Percentiles rank a stretch among this genome's conserved stretches.
Conservation (phyloP, 2,888 invertebrate species). For the Mystacides longicornis region DNA sequence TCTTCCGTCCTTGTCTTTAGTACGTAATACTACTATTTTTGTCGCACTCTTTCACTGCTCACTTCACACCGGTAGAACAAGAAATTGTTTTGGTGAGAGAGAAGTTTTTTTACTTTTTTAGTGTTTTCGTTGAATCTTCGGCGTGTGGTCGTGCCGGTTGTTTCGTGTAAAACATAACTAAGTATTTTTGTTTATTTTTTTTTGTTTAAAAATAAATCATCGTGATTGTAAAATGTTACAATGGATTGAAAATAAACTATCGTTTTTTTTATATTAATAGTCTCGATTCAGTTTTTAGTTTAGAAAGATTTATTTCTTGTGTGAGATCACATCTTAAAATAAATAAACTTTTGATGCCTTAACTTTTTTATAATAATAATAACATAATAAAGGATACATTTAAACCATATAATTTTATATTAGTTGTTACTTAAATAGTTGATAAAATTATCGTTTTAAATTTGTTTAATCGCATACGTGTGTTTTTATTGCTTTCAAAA, state of each 20-base stretch:
- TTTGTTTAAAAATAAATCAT: neutral
- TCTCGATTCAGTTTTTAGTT: neutral
- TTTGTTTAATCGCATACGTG: too few relatives aligned
- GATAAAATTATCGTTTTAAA: too few relatives aligned
- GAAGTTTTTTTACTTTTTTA: neutral
- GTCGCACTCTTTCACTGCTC: neutral
- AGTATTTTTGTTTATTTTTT: neutral
- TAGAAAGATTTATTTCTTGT: neutral
- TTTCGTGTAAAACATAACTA: neutral
- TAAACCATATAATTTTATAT: too few relatives aligned
- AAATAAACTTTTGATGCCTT: conserved; percentile 12
- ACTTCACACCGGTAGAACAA: neutral
- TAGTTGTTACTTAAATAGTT: too few relatives aligned
- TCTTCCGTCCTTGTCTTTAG: neutral
- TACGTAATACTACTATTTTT: neutral
- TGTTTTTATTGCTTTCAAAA: neutral
- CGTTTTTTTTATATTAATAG: neutral
- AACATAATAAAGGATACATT: too few relatives aligned
- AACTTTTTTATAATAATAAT: neutral
- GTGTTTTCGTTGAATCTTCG: neutral
- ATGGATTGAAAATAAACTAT: too few relatives aligned
- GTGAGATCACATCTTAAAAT: conserved; percentile 24
- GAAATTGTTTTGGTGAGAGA: neutral
- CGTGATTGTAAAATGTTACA: neutral
- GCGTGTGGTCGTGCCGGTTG: neutral